phyloP scores from a whole-genome alignment of 1,140 invertebrate species.

The Penaeus indicus region DNA sequence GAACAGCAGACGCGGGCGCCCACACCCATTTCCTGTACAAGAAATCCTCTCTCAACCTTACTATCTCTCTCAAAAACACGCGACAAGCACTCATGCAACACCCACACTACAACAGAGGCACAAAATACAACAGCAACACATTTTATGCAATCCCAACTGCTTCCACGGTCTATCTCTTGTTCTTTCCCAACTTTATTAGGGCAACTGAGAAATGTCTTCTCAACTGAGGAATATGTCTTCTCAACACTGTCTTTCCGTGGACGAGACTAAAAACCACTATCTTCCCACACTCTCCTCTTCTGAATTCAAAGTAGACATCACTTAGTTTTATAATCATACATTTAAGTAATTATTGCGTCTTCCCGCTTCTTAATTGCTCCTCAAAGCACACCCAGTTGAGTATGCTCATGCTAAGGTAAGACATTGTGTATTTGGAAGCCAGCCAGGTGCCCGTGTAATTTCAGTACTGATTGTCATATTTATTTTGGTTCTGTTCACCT shows the following conservation, averaged over 20 bases:
- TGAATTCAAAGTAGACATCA: slow-evolving; percentile 47
- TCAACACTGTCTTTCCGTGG: slow-evolving; percentile 57
- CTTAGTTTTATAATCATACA: slow-evolving; percentile 48
- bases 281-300: slow-evolving; percentile 61
- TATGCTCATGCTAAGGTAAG: slow-evolving; percentile 32
- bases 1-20: too few species aligned
- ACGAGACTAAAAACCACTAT: slow-evolving; percentile 38
- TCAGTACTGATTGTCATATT: neutral
- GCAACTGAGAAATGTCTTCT: slow-evolving; percentile 33
- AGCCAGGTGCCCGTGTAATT: slow-evolving; percentile 1
- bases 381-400: slow-evolving; percentile 50
- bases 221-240: slow-evolving; percentile 29
- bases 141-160: slow-evolving; percentile 51
- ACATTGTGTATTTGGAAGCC: slow-evolving; percentile 62
- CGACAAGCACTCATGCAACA: neutral
- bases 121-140: slow-evolving; percentile 13
- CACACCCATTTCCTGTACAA: too few species aligned
- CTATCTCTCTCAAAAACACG: too few species aligned
- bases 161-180: slow-evolving; percentile 61
- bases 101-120: slow-evolving; percentile 35
- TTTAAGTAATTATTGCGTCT: slow-evolving; percentile 53
- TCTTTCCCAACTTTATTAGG: slow-evolving; percentile 60
- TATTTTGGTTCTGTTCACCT: slow-evolving; percentile 44
- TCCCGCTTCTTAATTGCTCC: slow-evolving; percentile 46
- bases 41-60: too few species aligned